Conservation (phyloP, 2,888 invertebrate species). For the Andricus curvator region DNA sequence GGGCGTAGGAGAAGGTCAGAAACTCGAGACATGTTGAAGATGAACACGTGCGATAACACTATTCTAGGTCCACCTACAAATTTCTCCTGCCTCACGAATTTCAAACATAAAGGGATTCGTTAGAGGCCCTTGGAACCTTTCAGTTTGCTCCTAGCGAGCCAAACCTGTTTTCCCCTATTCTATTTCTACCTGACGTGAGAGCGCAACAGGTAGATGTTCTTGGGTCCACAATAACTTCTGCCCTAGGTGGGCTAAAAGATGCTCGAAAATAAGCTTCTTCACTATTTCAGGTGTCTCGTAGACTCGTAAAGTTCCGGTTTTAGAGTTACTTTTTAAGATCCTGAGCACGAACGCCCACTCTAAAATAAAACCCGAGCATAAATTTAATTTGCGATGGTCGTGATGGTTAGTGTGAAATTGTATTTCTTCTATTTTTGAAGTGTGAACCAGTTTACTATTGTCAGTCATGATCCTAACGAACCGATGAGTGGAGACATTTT, state of each 20-base stretch:
- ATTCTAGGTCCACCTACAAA: conserved; percentile 47
- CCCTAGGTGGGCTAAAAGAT: conserved; percentile 1
- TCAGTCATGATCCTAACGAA: not conserved
- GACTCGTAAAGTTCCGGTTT: conserved; percentile 8
- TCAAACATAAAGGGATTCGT: conserved; percentile 41
- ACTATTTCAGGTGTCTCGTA: conserved; percentile 3
- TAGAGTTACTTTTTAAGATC: conserved; percentile 18
- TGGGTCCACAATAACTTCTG: conserved; percentile 27
- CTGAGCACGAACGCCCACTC: conserved; percentile 20
- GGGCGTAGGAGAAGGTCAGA: not conserved
- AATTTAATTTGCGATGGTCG: conserved; percentile 36
- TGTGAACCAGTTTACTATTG: not conserved
- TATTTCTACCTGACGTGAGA: conserved; percentile 43
- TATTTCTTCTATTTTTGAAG: not conserved
- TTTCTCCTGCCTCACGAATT: conserved; percentile 37
- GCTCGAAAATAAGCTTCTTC: not conserved
- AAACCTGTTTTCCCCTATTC: conserved; percentile 49
- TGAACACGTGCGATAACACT: conserved; percentile 53
- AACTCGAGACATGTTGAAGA: conserved; percentile 35
- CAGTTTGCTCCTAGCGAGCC: conserved; percentile 21
- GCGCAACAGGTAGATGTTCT: conserved; percentile 51
- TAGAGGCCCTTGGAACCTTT: conserved; percentile 44
- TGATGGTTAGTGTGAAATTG: not conserved
- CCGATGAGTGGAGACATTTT: not conserved
- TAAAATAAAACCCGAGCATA: conserved; percentile 20